Conservation (phyloP, 1,140 invertebrate species). For the Panagrolaimus sp. region DNA sequence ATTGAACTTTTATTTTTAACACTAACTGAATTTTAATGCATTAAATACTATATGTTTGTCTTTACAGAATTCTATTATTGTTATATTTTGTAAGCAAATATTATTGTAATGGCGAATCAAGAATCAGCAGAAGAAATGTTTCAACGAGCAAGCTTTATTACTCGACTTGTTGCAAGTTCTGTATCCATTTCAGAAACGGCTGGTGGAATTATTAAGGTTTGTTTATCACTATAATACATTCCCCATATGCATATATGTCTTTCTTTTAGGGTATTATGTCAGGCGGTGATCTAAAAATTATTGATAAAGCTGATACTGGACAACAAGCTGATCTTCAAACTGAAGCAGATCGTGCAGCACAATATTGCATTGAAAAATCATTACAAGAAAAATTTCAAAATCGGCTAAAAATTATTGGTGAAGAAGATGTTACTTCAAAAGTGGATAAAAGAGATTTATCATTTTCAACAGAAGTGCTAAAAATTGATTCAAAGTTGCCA, state of each 20-base stretch:
- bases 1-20: too few relatives aligned
- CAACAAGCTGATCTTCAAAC: conserved; percentile 92
- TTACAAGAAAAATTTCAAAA: conserved; percentile 70
- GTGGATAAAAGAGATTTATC: conserved; percentile 65
- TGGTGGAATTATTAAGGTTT: conserved; percentile 50
- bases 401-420: conserved; percentile 72
- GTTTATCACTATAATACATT: too few relatives aligned
- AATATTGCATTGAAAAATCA: conserved; percentile 81
- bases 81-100: not conserved
- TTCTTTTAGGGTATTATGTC: conserved; percentile 44
- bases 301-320: conserved; percentile 60
- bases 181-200: conserved; percentile 48
- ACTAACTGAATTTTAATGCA: too few relatives aligned
- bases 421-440: conserved; percentile 68
- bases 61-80: too few relatives aligned
- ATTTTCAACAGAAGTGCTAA: conserved; percentile 65
- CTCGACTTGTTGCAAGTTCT: conserved; percentile 46
- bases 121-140: conserved; percentile 34
- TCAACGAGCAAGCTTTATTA: conserved; percentile 41
- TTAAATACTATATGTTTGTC: too few relatives aligned
- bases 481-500: conserved; percentile 62
- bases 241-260: not conserved
- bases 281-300: conserved; percentile 48
- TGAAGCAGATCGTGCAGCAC: conserved; percentile 87
- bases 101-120: not conserved